Evolutionary conservation across 2,113 vertebrate species (phyloP).

Genomic region (Ascaphus truei): DNA sequence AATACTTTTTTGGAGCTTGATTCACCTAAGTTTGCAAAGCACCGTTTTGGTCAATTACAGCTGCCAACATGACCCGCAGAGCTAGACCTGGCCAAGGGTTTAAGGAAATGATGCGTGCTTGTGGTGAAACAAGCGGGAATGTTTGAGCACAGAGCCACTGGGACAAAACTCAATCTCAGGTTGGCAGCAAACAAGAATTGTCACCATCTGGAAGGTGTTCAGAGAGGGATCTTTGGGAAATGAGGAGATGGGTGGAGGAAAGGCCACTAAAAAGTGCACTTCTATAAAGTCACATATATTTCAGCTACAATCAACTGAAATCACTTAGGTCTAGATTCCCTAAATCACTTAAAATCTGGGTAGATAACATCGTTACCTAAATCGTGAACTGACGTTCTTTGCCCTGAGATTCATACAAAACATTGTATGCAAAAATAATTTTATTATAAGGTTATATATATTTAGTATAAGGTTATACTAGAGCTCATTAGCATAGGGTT

Average conservation of each 20-base stretch:
- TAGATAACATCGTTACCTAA: too few relatives aligned
- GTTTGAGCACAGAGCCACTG: conserved; percentile 8
- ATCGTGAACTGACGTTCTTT: too few relatives aligned
- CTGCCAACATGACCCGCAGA: conserved; percentile 8
- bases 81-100: background rate
- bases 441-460: too few relatives aligned
- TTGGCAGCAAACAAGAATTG: conserved; percentile 32
- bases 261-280: background rate
- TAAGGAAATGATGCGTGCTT: conserved; percentile 18
- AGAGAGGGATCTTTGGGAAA: conserved; percentile 17
- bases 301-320: background rate
- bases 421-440: too few relatives aligned
- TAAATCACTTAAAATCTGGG: too few relatives aligned
- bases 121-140: conserved; percentile 18
- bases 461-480: too few relatives aligned
- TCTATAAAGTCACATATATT: background rate
- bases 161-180: conserved; percentile 20
- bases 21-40: too few relatives aligned
- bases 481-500: too few relatives aligned
- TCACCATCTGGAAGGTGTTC: conserved; percentile 33
- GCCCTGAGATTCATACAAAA: too few relatives aligned
- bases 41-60: too few relatives aligned
- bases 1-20: too few relatives aligned
- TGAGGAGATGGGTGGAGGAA: conserved; percentile 18
- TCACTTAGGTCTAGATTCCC: background rate